Evolutionary conservation across 2,113 vertebrate species (phyloP).

Genomic region (Xyliphius kryptos): DNA sequence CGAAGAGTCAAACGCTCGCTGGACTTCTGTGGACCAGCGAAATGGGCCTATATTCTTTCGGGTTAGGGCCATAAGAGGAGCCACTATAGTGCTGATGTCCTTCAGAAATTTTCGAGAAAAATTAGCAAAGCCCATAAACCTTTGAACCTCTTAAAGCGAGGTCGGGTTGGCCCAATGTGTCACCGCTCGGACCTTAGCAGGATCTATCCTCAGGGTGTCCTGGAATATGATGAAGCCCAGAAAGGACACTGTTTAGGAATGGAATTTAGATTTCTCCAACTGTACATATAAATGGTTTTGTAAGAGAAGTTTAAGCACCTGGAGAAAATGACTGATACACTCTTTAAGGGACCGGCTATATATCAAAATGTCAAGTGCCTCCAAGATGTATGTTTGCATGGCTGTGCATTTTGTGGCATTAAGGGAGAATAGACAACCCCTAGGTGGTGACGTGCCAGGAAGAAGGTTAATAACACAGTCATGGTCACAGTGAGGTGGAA

Average conservation of each 20-base stretch:
- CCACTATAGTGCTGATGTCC: neutral
- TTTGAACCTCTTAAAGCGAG: neutral
- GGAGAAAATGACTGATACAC: neutral
- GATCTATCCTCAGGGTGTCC: neutral
- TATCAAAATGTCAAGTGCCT: neutral
- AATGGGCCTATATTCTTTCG: no score
- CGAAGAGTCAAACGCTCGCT: no score
- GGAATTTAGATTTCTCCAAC: neutral
- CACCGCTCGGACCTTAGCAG: neutral
- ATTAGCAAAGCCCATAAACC: neutral
- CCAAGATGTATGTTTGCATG: neutral
- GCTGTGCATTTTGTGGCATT: neutral
- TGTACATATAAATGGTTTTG: neutral
- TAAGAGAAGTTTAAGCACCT: neutral
- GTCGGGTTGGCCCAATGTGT: neutral
- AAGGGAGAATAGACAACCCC: neutral
- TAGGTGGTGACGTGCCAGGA: no score
- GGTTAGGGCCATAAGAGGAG: neutral
- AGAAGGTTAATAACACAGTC: no score
- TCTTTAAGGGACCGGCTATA: no score
- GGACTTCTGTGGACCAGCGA: no score
- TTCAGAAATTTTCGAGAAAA: neutral
- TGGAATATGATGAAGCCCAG: neutral
- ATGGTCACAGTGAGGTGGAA: no score
- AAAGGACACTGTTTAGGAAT: neutral